Percentiles rank a stretch among this genome's conserved stretches.
Conservation (phyloP, 2,113 vertebrate genomes). For the Centropus unirufus region DNA sequence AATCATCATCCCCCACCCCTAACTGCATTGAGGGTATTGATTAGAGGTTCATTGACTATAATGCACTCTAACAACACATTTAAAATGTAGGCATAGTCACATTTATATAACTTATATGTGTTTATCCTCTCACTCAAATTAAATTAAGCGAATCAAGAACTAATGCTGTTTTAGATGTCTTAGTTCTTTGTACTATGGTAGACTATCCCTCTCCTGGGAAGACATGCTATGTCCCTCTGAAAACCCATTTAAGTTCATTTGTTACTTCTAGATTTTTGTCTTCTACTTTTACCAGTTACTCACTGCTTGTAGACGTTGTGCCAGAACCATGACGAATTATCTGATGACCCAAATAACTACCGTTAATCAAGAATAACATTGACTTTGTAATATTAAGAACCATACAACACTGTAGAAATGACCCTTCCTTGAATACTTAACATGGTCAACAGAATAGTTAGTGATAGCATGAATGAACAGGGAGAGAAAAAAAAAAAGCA, state of each 20-base stretch:
- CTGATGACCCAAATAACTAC: background rate
- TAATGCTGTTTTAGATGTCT: background rate
- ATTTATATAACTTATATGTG: background rate
- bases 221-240: accelerated
- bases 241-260: background rate
- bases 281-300: background rate
- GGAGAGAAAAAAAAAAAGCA: background rate
- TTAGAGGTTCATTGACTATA: background rate
- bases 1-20: accelerated
- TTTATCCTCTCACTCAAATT: background rate
- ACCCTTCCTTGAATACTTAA: background rate
- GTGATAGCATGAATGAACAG: background rate
- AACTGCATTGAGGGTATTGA: background rate
- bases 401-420: background rate
- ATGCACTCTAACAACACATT: background rate
- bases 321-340: background rate
- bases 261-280: background rate
- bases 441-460: background rate
- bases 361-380: background rate
- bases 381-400: background rate
- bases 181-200: background rate
- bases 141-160: background rate
- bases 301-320: background rate
- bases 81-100: background rate
- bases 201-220: background rate